Percentiles rank a stretch among this genome's conserved stretches.
These are phyloP conservation scores for Emmelina monodactyla DNA, from an alignment of 2,888 invertebrate genomes.

Conservation along the genomic window DNA sequence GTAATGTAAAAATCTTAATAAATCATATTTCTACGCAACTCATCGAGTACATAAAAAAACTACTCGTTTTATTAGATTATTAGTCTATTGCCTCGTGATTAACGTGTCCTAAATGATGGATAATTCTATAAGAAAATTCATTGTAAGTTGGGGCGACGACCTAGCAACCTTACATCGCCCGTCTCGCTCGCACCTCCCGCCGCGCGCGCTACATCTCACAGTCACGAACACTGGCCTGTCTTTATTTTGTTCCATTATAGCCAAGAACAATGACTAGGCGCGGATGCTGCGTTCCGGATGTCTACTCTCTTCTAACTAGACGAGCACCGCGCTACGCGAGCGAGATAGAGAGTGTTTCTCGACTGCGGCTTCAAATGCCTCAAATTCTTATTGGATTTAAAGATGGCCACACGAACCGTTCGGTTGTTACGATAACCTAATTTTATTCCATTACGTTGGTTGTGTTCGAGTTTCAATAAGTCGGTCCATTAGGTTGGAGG, in stretches of 20 bases:
- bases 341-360: constrained; percentile 25
- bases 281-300: constrained; percentile 43
- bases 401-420: constrained; percentile 60
- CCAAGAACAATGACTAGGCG: constrained; percentile 62
- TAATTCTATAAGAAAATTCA: constrained; percentile 51
- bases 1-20: no score
- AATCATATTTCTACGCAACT: no score
- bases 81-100: no score
- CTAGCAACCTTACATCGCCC: constrained; percentile 45
- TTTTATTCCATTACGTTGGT: constrained; percentile 53
- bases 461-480: constrained; percentile 58
- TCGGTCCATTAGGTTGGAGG: constrained; percentile 58
- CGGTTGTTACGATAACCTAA: constrained; percentile 62
- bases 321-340: constrained; percentile 19
- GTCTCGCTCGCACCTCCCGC: constrained; percentile 34
- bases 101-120: constrained; percentile 43
- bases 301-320: constrained; percentile 33
- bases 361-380: constrained; percentile 40
- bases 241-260: constrained; percentile 64
- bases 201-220: constrained; percentile 43
- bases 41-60: no score
- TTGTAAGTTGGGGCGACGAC: constrained; percentile 63
- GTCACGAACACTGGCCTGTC: constrained; percentile 64
- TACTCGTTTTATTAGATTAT: no score
- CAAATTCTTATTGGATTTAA: constrained; percentile 59